These are phyloP conservation scores for Cariama cristata DNA, from an alignment of 2,113 vertebrate species.

Conservation along the genomic window DNA sequence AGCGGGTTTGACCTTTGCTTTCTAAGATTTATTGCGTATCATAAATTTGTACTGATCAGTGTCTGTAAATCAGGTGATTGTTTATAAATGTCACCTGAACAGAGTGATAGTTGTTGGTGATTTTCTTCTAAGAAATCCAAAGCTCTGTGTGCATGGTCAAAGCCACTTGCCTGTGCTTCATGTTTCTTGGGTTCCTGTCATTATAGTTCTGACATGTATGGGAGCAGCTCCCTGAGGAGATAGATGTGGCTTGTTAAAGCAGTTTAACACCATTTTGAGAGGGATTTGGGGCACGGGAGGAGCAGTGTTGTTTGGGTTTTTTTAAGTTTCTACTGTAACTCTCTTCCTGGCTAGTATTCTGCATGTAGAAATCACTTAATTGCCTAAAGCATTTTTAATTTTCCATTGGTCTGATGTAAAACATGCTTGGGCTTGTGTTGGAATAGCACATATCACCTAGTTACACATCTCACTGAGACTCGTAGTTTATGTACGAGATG, in stretches of 20 bases:
- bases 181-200: background rate
- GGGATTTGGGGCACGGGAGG: too few relatives aligned
- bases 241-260: background rate
- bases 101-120: background rate
- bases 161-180: background rate
- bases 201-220: background rate
- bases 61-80: background rate
- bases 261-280: background rate
- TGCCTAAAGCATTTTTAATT: background rate
- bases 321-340: background rate
- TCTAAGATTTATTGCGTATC: background rate
- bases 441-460: background rate
- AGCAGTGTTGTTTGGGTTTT: background rate
- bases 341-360: background rate
- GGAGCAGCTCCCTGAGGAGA: background rate
- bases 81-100: background rate
- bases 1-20: background rate
- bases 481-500: background rate
- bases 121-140: background rate
- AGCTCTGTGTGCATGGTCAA: background rate
- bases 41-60: background rate
- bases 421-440: background rate
- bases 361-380: background rate
- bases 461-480: background rate
- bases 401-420: rapidly evolving